These are phyloP conservation scores for Tragulus kanchil DNA, from an alignment of 2,113 vertebrate genomes.

Conservation along the genomic window DNA sequence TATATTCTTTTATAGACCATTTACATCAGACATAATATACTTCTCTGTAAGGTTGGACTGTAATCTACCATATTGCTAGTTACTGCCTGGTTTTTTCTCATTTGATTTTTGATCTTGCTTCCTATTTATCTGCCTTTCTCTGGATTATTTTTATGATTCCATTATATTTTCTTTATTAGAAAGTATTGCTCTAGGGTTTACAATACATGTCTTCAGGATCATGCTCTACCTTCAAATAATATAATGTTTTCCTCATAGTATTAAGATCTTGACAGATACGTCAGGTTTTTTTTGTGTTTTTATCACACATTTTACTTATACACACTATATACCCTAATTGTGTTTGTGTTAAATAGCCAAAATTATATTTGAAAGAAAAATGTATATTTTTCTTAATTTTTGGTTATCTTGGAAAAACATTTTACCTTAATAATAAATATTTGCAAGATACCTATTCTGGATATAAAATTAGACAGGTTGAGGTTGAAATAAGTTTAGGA, in stretches of 20 bases:
- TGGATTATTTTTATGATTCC: not conserved
- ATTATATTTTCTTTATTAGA: not conserved
- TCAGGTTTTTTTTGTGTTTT: not conserved
- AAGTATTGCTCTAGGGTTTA: not conserved
- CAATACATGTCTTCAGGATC: not conserved
- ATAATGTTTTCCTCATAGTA: not conserved
- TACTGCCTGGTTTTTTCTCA: not conserved
- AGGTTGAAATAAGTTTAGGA: not conserved
- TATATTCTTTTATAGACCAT: not conserved
- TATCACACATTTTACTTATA: not conserved
- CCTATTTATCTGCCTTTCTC: not conserved
- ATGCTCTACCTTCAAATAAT: not conserved
- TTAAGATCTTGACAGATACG: not conserved
- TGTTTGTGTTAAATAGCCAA: not conserved
- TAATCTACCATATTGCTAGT: not conserved
- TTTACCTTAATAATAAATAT: not conserved
- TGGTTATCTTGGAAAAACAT: not conserved
- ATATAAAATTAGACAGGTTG: constrained; percentile 6
- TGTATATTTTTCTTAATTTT: not conserved
- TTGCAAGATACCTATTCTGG: not conserved
- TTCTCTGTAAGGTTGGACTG: not conserved
- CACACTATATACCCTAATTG: not conserved
- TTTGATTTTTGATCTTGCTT: not conserved
- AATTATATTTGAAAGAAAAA: constrained; percentile 1
- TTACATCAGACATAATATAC: not conserved